Evolutionary conservation across 2,113 vertebrate genomes (phyloP), one percentile per base, ranked within the genome.

Genomic region (Platycercus adscitus): DNA sequence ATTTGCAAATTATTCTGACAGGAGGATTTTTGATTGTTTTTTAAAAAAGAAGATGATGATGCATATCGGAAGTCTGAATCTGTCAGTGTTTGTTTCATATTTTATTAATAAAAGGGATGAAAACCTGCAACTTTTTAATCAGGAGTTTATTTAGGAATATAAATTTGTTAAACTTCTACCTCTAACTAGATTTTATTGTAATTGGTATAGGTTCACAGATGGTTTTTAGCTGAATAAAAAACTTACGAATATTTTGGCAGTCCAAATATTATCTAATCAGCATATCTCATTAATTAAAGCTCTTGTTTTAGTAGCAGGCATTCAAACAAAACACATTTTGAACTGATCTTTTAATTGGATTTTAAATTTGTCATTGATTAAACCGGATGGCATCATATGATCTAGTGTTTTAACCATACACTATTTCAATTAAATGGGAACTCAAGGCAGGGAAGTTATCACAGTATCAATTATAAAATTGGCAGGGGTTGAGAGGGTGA

Each of bases 221-320:
- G 72, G 72, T 78, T 70, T 91, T 86, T 17, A 76, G 56, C 49
- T 60, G 33, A 81, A 94, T 41, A 76, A 21, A 91, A 89, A 87
- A 47, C 25, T 71, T 68, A 7, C 5, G 50, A 87, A 50, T 4
- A 58, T 85, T 95, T 92, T 43, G 8, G 4, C 85, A 85, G 79
- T 76, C 71, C 73, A 91, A 85, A 89, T 94, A 95, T 88, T 96
- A 89, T 33, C 79, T 88, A 50, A 85, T 82, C 75, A 82, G 47
- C 39, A n/a, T 83, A 86, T 47, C 75, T 41, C 21, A 86, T 90
- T 94, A 93, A 44, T 50, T 89, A 88, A 64, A 97, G 82, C 18
- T 65, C 35, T 68, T 68, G 63, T 37, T 94, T 91, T 79, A 13
- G 24, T 87, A 82, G 44, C 13, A 88, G 53, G 11, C 37, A 82